Base-by-base conservation (phyloP, 2,797 vertebrate genomes). In the Odontamblyopus lacepedii region DNA sequence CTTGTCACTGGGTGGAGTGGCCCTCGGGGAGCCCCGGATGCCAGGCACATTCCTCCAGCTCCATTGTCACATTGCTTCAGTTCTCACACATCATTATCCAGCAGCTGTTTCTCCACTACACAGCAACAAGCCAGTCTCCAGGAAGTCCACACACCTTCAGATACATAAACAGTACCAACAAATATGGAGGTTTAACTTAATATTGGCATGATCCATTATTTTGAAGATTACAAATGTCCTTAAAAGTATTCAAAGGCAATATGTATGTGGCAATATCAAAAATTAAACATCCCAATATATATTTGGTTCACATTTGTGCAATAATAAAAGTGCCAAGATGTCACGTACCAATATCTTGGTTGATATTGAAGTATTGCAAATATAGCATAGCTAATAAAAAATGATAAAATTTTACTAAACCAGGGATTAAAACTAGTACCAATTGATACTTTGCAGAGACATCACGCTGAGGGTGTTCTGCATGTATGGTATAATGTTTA, bases 71-170 rank as follows among this genome's bases (percentile, higher is more conserved):
- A 80, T 85, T 79, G 79, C 79, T 84, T 85, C 81, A 59, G 74
- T 87, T 63, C 83, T 83, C 88, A 78, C 85, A 79, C 83, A 80
- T 84, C 81, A 84, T 87, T 85, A 85, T 89, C 74, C 71, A 74
- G 75, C 88, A 91, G 87, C 87, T 91, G 88, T 79, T 87, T 38
- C 69, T 70, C 78, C 74, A 65, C 82, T 78, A 73, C 64, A 8
- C 48, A 74, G 71, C 55, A 50, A 79, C 69, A 59, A 27, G 63
- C 16, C 29, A 69, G 69, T 64, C 66, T 73, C 41, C 44, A 2
- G 30, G 53, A 81, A 75, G 80, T 74, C 82, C 74, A 82, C 73
- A 78, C 70, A 75, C 71, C 75, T 71, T 69, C 67, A 44, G 27
- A 26, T 32, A 68, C 69, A 70, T 74, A 64, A 79, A 67, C 30